phyloP scores from a whole-genome alignment of 2,113 vertebrate genomes.

The Ceyx cyanopectus region DNA sequence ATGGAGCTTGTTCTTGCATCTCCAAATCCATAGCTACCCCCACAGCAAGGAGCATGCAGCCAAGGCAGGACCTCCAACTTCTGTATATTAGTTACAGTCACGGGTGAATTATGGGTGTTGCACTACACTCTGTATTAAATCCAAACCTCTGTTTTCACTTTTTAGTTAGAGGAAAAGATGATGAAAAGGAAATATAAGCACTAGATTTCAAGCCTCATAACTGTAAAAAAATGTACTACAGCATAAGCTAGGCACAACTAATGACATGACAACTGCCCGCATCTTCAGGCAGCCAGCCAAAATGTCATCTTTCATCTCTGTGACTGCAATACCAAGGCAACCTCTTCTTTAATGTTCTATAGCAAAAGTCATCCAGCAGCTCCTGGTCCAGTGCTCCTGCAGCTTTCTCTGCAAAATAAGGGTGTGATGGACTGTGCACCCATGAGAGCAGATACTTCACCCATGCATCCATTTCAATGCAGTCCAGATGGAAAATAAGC shows the following conservation, averaged over 20 bases:
- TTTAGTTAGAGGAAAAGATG: background rate
- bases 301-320: background rate
- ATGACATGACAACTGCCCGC: background rate
- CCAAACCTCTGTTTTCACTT: background rate
- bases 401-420: background rate
- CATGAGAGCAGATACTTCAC: rapidly evolving
- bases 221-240: background rate
- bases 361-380: background rate
- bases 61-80: background rate
- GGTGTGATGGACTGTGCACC: rapidly evolving
- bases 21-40: background rate
- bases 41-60: background rate
- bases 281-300: background rate
- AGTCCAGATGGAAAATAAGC: background rate
- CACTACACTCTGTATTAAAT: background rate
- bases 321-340: background rate
- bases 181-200: background rate
- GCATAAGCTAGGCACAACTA: background rate
- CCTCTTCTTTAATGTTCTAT: background rate
- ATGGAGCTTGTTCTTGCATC: background rate
- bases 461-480: rapidly evolving
- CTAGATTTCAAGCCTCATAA: background rate
- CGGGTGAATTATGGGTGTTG: background rate
- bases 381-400: background rate
- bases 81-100: background rate